Evolutionary conservation across 1,140 invertebrate species (phyloP).

Genomic region (Venturia canescens): DNA sequence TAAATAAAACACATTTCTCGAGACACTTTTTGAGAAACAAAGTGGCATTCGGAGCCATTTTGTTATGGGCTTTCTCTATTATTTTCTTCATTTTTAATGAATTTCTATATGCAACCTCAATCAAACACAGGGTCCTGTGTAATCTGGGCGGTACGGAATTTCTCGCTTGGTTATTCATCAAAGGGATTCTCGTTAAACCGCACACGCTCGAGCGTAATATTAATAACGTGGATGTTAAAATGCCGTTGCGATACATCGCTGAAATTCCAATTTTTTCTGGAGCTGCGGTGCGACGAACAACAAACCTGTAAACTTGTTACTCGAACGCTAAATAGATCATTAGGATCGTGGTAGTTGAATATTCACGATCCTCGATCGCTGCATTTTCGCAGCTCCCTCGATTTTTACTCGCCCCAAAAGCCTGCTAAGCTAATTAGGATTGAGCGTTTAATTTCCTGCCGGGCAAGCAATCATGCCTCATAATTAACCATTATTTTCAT

Average conservation of each 20-base stretch:
- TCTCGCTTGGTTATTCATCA: slow-evolving; percentile 16
- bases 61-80: too few species aligned
- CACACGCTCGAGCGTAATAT: neutral
- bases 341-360: too few species aligned
- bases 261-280: neutral
- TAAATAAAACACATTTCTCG: too few species aligned
- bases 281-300: neutral
- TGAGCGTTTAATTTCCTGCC: too few species aligned
- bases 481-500: neutral
- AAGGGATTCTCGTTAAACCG: slow-evolving; percentile 11
- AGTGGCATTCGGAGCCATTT: too few species aligned
- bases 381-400: too few species aligned
- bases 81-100: too few species aligned
- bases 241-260: neutral
- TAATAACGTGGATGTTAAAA: neutral
- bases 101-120: neutral
- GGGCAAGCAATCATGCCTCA: neutral
- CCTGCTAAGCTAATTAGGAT: too few species aligned
- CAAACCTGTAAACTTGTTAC: neutral
- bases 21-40: too few species aligned
- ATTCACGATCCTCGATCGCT: too few species aligned
- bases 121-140: neutral
- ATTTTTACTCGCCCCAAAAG: too few species aligned
- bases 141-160: slow-evolving; percentile 4
- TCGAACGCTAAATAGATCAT: too few species aligned